Conservation (phyloP, 2,888 invertebrate genomes). For the Stenurella melanura region DNA sequence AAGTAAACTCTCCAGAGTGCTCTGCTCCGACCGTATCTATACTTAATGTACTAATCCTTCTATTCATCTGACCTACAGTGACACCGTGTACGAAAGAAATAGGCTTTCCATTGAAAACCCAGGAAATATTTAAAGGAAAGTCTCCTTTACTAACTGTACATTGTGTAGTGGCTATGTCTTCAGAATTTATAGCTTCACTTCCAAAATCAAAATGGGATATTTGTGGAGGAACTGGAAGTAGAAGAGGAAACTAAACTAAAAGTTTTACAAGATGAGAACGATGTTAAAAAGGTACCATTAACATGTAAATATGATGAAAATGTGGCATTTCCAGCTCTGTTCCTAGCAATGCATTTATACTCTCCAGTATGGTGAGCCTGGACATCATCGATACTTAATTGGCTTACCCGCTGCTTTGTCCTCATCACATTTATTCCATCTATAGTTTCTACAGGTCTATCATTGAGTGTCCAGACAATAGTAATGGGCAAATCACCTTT, state of each 20-base stretch:
- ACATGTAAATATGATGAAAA: slow-evolving; percentile 79
- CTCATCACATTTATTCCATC: slow-evolving; percentile 67
- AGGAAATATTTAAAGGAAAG: slow-evolving; percentile 83
- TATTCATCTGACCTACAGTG: slow-evolving; percentile 56
- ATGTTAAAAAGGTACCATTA: slow-evolving; percentile 76
- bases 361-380: slow-evolving; percentile 83
- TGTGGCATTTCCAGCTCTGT: slow-evolving; percentile 80
- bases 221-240: slow-evolving; percentile 65
- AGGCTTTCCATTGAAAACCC: slow-evolving; percentile 81
- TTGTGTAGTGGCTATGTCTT: slow-evolving; percentile 80
- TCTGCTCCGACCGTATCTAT: slow-evolving; percentile 75
- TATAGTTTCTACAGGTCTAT: slow-evolving; percentile 72
- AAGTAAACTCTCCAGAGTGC: slow-evolving; percentile 80
- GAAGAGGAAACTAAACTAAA: background rate
- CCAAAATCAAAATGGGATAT: slow-evolving; percentile 76
- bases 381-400: slow-evolving; percentile 82
- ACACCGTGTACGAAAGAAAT: slow-evolving; percentile 71
- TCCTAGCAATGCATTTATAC: slow-evolving; percentile 83
- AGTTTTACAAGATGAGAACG: background rate
- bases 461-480: slow-evolving; percentile 84
- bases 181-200: slow-evolving; percentile 79
- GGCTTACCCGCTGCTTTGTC: slow-evolving; percentile 77
- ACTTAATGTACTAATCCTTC: slow-evolving; percentile 57
- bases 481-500: slow-evolving; percentile 85
- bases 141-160: slow-evolving; percentile 86